A percentile compares a stretch with the other conserved stretches of the same genome.
These are phyloP conservation scores for Aethes cnicana DNA, from an alignment of 2,888 invertebrate genomes.

Conservation along the genomic window DNA sequence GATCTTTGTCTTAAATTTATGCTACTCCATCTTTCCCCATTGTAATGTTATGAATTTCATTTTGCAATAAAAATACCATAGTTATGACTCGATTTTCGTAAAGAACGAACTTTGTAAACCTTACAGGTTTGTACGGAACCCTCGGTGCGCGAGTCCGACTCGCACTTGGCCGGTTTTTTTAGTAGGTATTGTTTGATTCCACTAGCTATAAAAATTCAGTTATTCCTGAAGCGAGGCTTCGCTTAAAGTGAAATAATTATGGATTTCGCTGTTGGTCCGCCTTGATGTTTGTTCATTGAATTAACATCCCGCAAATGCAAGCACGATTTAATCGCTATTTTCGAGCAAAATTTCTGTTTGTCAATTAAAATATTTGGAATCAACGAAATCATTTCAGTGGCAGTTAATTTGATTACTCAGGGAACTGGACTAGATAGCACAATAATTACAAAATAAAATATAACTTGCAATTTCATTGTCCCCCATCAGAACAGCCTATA, in stretches of 20 bases:
- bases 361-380: conserved; percentile 80
- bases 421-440: conserved; percentile 56
- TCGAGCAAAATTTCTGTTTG: conserved; percentile 74
- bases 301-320: conserved; percentile 73
- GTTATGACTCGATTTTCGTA: no score
- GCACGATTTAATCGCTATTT: conserved; percentile 75
- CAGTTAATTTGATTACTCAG: conserved; percentile 68
- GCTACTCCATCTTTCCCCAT: no score
- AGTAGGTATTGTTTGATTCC: not conserved
- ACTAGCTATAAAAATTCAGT: not conserved
- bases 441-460: no score
- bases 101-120: no score
- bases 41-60: no score
- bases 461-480: conserved; percentile 46
- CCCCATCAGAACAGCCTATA: no score
- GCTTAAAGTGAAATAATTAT: conserved; percentile 19
- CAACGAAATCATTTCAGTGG: conserved; percentile 73
- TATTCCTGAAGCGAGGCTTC: not conserved
- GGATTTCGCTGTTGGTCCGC: conserved; percentile 58
- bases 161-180: no score
- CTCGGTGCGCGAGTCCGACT: no score
- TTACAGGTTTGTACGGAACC: no score
- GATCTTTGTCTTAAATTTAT: no score
- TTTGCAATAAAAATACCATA: no score
- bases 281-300: conserved; percentile 72